These are phyloP conservation scores for Solen grandis DNA, from an alignment of 1,140 invertebrate species.

Conservation along the genomic window DNA sequence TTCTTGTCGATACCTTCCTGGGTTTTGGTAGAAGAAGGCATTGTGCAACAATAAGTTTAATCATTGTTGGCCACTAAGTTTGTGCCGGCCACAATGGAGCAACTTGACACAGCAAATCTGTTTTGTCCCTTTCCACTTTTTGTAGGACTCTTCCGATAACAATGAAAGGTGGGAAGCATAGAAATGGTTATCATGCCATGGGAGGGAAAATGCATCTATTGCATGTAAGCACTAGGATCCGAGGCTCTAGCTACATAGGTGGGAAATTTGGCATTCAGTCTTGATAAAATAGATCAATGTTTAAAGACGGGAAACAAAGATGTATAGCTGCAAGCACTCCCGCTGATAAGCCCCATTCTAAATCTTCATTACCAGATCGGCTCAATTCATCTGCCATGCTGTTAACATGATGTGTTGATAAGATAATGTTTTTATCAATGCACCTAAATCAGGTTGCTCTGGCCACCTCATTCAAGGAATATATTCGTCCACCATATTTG, in stretches of 20 bases:
- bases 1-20: neutral
- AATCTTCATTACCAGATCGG: constrained; percentile 6
- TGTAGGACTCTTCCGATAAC: constrained; percentile 14
- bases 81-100: constrained; percentile 7
- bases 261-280: constrained; percentile 46
- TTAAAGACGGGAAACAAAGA: neutral
- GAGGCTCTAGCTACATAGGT: constrained; percentile 48
- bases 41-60: neutral
- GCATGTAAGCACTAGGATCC: constrained; percentile 51
- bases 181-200: constrained; percentile 35
- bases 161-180: constrained; percentile 60
- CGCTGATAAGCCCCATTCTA: constrained; percentile 44
- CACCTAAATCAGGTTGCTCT: constrained; percentile 29
- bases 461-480: no score
- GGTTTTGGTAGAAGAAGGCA: neutral
- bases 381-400: constrained; percentile 25
- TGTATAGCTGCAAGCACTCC: neutral
- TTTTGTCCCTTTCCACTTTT: constrained; percentile 22
- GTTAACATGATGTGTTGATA: constrained; percentile 50
- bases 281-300: constrained; percentile 56
- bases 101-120: neutral
- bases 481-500: no score
- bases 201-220: constrained; percentile 54
- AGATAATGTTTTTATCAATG: constrained; percentile 21
- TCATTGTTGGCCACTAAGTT: constrained; percentile 6